Evolutionary conservation across 2,113 vertebrate genomes (phyloP).

Genomic region (Brachyhypopomus occidentalis): DNA sequence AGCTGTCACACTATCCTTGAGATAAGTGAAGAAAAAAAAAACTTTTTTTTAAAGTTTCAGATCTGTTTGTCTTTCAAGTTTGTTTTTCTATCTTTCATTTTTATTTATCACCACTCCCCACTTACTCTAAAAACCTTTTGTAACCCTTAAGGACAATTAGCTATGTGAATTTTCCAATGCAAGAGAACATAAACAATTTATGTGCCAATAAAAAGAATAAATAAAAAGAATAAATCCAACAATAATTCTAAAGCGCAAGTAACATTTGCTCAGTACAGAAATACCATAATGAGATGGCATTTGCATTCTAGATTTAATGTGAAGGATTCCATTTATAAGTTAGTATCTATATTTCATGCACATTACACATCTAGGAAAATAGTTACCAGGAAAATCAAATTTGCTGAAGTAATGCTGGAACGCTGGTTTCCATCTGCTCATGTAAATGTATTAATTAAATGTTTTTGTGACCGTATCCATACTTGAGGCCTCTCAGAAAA

Average conservation of each 20-base stretch:
- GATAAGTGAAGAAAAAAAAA: no score
- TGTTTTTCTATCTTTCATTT: no score
- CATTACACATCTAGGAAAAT: neutral
- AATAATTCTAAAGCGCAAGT: neutral
- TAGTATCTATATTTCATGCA: conserved; percentile 3
- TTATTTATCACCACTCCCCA: no score
- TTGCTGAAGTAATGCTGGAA: neutral
- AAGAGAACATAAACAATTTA: neutral
- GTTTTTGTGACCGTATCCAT: neutral
- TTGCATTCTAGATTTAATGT: neutral
- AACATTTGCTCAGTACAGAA: conserved; percentile 1
- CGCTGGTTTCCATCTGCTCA: neutral
- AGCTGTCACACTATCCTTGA: no score
- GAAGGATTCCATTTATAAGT: neutral
- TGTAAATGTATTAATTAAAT: neutral
- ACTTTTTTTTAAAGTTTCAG: neutral
- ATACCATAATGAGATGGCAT: no score
- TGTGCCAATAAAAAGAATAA: neutral
- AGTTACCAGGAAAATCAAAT: neutral
- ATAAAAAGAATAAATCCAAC: neutral
- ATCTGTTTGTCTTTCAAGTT: neutral
- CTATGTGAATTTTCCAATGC: neutral
- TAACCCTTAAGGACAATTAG: no score
- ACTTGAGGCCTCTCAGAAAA: neutral
- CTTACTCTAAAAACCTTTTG: no score